phyloP scores from a whole-genome alignment of 2,888 invertebrate species.

The Crioceris asparagi region DNA sequence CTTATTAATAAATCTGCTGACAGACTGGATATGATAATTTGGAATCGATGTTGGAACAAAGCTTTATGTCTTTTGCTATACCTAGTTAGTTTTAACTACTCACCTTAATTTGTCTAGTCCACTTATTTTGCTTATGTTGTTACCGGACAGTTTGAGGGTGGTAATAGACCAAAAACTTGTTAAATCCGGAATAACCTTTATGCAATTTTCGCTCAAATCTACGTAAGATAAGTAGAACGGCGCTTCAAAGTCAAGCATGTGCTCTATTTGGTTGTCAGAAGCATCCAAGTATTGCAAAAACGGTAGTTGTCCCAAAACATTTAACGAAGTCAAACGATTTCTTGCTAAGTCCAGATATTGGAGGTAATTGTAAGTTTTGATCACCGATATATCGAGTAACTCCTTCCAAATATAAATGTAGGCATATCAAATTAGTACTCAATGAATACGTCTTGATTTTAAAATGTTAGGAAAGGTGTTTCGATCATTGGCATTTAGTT shows the following conservation, averaged over 20 bases:
- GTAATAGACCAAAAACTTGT: conserved; percentile 51
- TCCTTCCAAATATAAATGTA: conserved; percentile 33
- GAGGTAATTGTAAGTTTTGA: conserved; percentile 46
- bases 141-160: conserved; percentile 49
- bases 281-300: conserved; percentile 49
- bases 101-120: conserved; percentile 47
- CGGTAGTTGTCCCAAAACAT: conserved; percentile 42
- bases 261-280: conserved; percentile 43
- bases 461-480: not conserved
- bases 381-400: conserved; percentile 41
- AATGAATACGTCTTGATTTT: not conserved
- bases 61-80: too few species aligned
- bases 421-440: not conserved
- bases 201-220: conserved; percentile 47
- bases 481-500: too few species aligned
- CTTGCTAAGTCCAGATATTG: conserved; percentile 49
- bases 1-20: too few species aligned
- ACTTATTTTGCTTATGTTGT: conserved; percentile 45
- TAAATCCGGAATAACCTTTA: conserved; percentile 44
- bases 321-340: conserved; percentile 44
- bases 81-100: too few species aligned
- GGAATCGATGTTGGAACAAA: too few species aligned
- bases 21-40: too few species aligned
- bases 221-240: conserved; percentile 53
- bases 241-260: conserved; percentile 45